Evolutionary conservation across 2,888 invertebrate species (phyloP).

Genomic region (Cosmia pyralina): DNA sequence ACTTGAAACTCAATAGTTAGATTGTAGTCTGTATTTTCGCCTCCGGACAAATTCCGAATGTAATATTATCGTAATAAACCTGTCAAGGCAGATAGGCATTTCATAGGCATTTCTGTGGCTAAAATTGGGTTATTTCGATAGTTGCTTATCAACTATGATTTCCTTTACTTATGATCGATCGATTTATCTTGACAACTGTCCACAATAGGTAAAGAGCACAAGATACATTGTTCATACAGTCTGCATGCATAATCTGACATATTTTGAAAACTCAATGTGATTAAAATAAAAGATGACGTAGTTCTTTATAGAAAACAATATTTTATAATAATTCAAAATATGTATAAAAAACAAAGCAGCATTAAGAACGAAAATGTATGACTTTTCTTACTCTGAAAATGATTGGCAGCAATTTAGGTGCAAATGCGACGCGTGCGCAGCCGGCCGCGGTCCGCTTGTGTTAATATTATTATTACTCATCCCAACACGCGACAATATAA

Average conservation of each 20-base stretch:
- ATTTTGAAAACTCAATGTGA: constrained; percentile 1
- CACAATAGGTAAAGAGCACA: constrained; percentile 7
- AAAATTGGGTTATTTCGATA: constrained; percentile 32
- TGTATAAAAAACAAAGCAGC: too few relatives aligned
- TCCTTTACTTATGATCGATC: constrained; percentile 21
- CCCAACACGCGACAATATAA: constrained; percentile 45
- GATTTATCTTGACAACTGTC: constrained; percentile 26
- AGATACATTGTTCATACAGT: constrained; percentile 8
- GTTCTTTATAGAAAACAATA: neutral
- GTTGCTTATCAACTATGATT: constrained; percentile 24
- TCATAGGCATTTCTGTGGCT: constrained; percentile 23
- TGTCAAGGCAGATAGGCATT: constrained; percentile 20
- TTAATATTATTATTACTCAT: constrained; percentile 45
- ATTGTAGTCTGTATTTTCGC: constrained; percentile 21
- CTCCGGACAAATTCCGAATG: constrained; percentile 7
- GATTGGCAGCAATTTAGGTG: constrained; percentile 8
- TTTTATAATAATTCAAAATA: too few relatives aligned
- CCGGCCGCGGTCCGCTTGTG: constrained; percentile 12
- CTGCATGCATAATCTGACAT: neutral
- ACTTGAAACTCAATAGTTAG: constrained; percentile 5
- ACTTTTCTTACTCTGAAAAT: constrained; percentile 12
- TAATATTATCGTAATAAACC: constrained; percentile 29
- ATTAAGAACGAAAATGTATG: neutral
- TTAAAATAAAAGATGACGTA: neutral
- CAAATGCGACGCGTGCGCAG: constrained; percentile 25